phyloP scores from a whole-genome alignment of 2,888 invertebrate species.

The Podotricha telesiphe region DNA sequence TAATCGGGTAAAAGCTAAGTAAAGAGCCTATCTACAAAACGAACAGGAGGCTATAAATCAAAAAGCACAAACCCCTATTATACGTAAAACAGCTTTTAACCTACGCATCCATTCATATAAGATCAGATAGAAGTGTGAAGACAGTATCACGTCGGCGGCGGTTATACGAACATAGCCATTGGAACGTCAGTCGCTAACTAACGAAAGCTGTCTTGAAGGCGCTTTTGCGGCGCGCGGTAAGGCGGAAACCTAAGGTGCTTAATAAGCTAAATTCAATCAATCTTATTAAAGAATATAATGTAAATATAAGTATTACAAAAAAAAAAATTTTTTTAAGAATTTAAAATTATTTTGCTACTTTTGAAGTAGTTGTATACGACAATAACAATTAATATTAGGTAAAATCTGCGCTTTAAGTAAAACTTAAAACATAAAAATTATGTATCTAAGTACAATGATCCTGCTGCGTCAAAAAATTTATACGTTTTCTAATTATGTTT shows the following conservation, averaged over 20 bases:
- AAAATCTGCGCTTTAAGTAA: too few species aligned
- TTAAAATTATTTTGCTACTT: too few species aligned
- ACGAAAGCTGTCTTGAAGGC: slow-evolving; percentile 59
- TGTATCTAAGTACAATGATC: too few species aligned
- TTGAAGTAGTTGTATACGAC: too few species aligned
- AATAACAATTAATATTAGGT: too few species aligned
- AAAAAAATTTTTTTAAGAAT: background rate
- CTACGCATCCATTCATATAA: slow-evolving; percentile 65
- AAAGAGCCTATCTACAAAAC: background rate
- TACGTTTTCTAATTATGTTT: too few species aligned
- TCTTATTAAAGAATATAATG: background rate
- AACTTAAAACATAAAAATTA: too few species aligned
- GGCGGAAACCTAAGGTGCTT: slow-evolving; percentile 2
- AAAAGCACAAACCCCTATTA: slow-evolving; percentile 5
- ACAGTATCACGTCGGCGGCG: slow-evolving; percentile 38
- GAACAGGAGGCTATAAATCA: slow-evolving; percentile 14
- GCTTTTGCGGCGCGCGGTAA: slow-evolving; percentile 58
- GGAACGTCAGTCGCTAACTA: slow-evolving; percentile 69
- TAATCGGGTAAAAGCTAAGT: background rate
- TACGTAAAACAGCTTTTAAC: slow-evolving; percentile 16
- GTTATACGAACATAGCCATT: slow-evolving; percentile 52
- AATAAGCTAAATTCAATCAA: slow-evolving; percentile 11
- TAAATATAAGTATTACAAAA: too few species aligned
- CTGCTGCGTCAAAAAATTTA: too few species aligned
- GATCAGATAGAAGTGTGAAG: slow-evolving; percentile 45